Percentiles rank a stretch among this genome's conserved stretches.
Evolutionary conservation across 1,140 invertebrate species (phyloP).

Genomic region (Drosophila fuyamai): DNA sequence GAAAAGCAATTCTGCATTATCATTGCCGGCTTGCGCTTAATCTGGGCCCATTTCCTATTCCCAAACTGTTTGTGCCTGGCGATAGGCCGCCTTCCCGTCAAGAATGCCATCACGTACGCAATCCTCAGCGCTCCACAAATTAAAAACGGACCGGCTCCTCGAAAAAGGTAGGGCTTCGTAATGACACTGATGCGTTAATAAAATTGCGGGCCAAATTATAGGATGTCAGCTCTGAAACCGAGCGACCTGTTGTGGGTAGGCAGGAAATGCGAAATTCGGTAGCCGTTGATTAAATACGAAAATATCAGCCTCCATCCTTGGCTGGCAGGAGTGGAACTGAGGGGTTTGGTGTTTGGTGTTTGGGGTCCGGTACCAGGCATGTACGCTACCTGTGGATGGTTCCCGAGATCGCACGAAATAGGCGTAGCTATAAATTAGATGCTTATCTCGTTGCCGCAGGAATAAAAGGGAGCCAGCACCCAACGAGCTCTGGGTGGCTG

Average conservation of each 20-base stretch:
- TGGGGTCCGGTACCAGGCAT: background rate
- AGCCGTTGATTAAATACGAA: conserved; percentile 74
- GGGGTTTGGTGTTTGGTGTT: background rate
- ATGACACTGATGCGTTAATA: conserved; percentile 70
- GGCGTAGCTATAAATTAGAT: conserved; percentile 78
- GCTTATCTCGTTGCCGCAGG: conserved; percentile 57
- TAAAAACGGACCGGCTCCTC: conserved; percentile 24
- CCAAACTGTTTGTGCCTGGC: conserved; percentile 56
- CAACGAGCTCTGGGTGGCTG: conserved; percentile 55
- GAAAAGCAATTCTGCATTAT: conserved; percentile 66
- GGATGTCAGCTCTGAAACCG: conserved; percentile 7
- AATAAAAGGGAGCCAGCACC: conserved; percentile 8
- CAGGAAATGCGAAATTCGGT: conserved; percentile 83
- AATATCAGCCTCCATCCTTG: conserved; percentile 32
- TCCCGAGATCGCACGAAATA: conserved; percentile 54
- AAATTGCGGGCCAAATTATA: conserved; percentile 76
- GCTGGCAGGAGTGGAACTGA: background rate
- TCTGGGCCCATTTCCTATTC: conserved; percentile 66
- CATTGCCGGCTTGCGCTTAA: conserved; percentile 72
- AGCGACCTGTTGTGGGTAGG: conserved; percentile 12
- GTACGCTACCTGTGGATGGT: conserved; percentile 34
- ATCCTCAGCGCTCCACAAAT: conserved; percentile 41
- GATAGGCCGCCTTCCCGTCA: background rate
- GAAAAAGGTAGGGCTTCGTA: conserved; percentile 42
- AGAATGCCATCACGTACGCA: conserved; percentile 67